Base-by-base conservation (phyloP, 2,113 vertebrate species). In the Scortum barcoo region DNA sequence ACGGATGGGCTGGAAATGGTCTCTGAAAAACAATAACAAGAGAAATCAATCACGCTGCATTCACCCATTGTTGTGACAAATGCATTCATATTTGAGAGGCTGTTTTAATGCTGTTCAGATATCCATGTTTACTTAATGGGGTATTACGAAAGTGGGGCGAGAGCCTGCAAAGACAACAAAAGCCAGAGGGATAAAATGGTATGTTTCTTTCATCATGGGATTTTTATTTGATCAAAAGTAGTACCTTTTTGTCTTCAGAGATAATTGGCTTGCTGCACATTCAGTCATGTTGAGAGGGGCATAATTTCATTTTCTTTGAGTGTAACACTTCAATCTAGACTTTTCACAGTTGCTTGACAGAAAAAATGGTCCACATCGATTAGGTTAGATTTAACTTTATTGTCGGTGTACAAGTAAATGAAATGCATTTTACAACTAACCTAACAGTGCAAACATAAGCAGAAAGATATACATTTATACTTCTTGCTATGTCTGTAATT, bases 1-100 rank as follows among this genome's bases (percentile, higher is more conserved):
- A 77, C n/a, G 4, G 75, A 84, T 56, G 69, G 30, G 38, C 66
- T 53, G 68, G 71, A 88, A 84, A 77, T 56, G 30, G 11, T 50
- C 73, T 51, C 44, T 71, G 70, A 46, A 70, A 67, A 74, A 81
- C 53, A 85, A 82, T 30, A 51, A 69, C 26, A 76, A 48, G 17
- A 30, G 16, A 62, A 76, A 67, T 53, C 50, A 78, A 26, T 51
- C 62, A 28, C 33, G 3, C 20, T 51, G 38, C 16, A 9, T 58
- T 70, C 33, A 20, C 40, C 6, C 50, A 50, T 30, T 78, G 74
- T 76, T 62, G 33, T 56, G 61, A 62, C 11, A 70, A 63, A 51
- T 33, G 16, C 42, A 46, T 28, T 63, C 16, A 56, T 63, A 48
- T 14, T 36, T 58, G 24, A 71, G 9, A 17, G 28, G n/a, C 40